Evolutionary conservation across 1,140 invertebrate genomes (phyloP).

Genomic region (Oscheius sp.): DNA sequence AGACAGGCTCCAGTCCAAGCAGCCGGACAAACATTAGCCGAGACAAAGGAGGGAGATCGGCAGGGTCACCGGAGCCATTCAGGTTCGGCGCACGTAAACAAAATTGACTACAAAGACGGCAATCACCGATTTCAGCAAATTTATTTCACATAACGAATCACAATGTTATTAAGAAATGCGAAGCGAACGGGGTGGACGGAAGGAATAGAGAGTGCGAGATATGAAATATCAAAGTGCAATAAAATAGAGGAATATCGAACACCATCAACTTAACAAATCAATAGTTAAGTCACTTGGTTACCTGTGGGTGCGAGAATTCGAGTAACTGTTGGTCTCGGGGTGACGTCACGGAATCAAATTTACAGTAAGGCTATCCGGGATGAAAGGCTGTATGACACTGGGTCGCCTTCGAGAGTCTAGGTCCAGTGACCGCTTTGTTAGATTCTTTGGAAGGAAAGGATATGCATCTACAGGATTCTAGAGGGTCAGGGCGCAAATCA

Average conservation of each 20-base stretch:
- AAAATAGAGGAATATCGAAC: neutral
- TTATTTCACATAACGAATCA: too few species aligned
- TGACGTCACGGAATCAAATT: neutral
- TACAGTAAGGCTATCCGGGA: neutral
- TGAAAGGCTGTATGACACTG: conserved; percentile 9
- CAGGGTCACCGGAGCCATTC: neutral
- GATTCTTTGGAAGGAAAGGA: too few species aligned
- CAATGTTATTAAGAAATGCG: too few species aligned
- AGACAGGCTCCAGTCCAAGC: neutral
- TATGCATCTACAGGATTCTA: too few species aligned
- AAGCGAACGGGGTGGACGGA: too few species aligned
- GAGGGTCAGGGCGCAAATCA: too few species aligned
- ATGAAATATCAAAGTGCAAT: neutral
- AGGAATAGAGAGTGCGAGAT: too few species aligned
- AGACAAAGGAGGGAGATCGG: conserved; percentile 6
- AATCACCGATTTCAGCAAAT: too few species aligned
- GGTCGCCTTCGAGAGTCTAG: too few species aligned
- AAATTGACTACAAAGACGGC: neutral
- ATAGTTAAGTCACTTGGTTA: neutral
- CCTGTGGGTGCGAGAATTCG: conserved; percentile 1
- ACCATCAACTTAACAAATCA: neutral
- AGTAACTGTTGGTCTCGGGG: too few species aligned
- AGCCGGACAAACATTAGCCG: neutral
- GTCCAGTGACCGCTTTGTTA: too few species aligned
- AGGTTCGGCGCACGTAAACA: neutral